Percentiles rank a stretch among this genome's conserved stretches.
These are phyloP conservation scores for Anoplophora glabripennis DNA, from an alignment of 1,140 invertebrate genomes.

Conservation along the genomic window DNA sequence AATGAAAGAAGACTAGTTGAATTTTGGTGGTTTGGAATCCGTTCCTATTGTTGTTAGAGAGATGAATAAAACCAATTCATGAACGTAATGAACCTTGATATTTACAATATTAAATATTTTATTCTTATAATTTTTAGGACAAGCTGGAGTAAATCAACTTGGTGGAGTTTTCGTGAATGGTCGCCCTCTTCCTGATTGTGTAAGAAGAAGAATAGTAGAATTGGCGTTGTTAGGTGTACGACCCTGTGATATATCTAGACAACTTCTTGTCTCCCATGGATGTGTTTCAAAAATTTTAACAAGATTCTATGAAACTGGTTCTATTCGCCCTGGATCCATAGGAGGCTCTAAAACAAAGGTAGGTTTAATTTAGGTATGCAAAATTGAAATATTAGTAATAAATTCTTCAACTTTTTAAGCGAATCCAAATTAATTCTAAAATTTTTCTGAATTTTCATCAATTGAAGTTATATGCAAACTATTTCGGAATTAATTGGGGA, in stretches of 20 bases:
- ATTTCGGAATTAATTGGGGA: too few species aligned
- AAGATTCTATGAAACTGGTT: conserved; percentile 92
- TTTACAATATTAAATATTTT: not conserved
- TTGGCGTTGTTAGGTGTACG: conserved; percentile 86
- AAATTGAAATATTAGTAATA: too few species aligned
- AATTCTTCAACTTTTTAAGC: too few species aligned
- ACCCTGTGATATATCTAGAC: conserved; percentile 93
- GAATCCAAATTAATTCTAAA: too few species aligned
- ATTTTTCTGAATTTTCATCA: too few species aligned
- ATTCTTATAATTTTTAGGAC: conserved; percentile 59
- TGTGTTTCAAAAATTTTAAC: conserved; percentile 97
- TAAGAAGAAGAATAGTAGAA: conserved; percentile 91
- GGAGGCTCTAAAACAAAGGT: conserved; percentile 91
- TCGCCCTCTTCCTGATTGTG: conserved; percentile 87
- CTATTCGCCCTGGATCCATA: conserved; percentile 86
- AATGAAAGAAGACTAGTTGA: too few species aligned
- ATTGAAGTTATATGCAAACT: too few species aligned
- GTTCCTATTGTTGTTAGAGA: too few species aligned
- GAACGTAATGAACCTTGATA: too few species aligned
- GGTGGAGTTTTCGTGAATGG: conserved; percentile 97
- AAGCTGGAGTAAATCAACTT: conserved; percentile 93
- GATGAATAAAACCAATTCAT: not conserved
- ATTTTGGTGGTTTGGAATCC: too few species aligned
- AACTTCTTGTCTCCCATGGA: conserved; percentile 92
- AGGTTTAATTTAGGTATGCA: not conserved